These are phyloP conservation scores for Entelurus aequoreus DNA, from an alignment of 2,113 vertebrate genomes.

Conservation along the genomic window DNA sequence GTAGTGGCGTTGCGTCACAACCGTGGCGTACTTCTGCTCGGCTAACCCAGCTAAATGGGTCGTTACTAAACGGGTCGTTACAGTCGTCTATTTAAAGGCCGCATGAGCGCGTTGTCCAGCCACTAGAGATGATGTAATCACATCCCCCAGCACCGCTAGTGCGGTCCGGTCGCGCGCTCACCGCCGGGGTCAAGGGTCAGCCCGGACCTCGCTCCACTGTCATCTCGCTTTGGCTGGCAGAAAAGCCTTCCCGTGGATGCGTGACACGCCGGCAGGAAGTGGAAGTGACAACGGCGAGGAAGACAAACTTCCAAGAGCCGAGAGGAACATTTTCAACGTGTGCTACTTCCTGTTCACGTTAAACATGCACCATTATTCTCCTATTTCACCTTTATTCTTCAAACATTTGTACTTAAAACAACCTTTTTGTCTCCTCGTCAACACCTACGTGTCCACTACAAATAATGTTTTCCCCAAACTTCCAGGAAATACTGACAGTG, in stretches of 20 bases:
- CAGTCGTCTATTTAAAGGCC: constrained; percentile 38
- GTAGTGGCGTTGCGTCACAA: neutral
- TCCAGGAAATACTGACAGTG: no score
- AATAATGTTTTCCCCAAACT: no score
- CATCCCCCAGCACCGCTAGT: constrained; percentile 25
- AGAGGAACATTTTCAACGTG: no score
- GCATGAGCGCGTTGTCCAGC: constrained; percentile 16
- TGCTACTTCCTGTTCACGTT: no score
- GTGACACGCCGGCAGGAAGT: neutral
- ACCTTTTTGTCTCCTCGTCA: no score
- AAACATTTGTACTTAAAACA: no score
- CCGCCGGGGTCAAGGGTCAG: constrained; percentile 35
- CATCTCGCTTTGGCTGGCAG: constrained; percentile 5
- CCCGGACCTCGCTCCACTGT: constrained; percentile 20
- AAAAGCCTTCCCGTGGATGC: neutral
- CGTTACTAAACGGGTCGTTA: constrained; percentile 36
- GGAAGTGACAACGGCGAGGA: no score
- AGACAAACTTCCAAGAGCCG: no score
- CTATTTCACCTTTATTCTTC: no score
- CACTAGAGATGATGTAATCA: constrained; percentile 30
- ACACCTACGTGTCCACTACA: no score
- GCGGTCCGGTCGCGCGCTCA: constrained; percentile 16
- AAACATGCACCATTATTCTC: no score
- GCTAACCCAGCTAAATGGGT: constrained; percentile 32
- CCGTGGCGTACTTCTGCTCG: neutral